Conservation (phyloP, 2,888 invertebrate genomes). For the Desoria tigrina region DNA sequence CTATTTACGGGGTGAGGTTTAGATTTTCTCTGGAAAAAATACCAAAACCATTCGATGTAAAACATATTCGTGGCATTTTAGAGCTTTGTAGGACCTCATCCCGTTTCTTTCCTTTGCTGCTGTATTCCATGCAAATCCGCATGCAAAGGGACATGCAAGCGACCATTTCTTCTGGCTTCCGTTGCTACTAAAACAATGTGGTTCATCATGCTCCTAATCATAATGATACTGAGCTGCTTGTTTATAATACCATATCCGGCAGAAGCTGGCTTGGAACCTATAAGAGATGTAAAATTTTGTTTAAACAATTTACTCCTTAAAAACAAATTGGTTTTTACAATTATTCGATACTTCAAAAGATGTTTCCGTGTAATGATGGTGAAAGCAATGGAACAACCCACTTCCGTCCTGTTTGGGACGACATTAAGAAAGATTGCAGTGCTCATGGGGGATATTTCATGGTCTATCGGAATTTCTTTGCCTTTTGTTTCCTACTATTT, state of each 20-base stretch:
- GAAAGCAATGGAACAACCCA: too few species aligned
- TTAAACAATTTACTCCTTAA: background rate
- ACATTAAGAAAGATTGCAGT: conserved; percentile 13
- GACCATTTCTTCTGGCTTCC: conserved; percentile 32
- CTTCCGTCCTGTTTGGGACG: conserved; percentile 1
- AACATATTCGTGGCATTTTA: conserved; percentile 9
- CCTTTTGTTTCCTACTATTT: conserved; percentile 24
- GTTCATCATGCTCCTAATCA: conserved; percentile 32
- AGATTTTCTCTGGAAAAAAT: background rate
- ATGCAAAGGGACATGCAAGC: conserved; percentile 16
- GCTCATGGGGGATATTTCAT: conserved; percentile 42
- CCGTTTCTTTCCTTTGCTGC: conserved; percentile 29
- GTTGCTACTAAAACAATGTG: conserved; percentile 40
- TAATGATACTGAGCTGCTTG: conserved; percentile 28
- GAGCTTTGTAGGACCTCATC: conserved; percentile 43
- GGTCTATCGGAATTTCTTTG: conserved; percentile 40
- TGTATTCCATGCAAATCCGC: conserved; percentile 24
- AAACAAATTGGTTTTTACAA: too few species aligned
- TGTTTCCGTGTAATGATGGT: conserved; percentile 23
- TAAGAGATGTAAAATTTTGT: conserved; percentile 14
- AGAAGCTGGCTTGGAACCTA: background rate
- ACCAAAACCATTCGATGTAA: too few species aligned
- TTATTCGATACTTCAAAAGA: too few species aligned
- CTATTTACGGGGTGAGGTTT: conserved; percentile 31
- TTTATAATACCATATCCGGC: conserved; percentile 30